These are phyloP conservation scores for Malurus splendens DNA, from an alignment of 2,797 vertebrate species.

Conservation along the genomic window DNA sequence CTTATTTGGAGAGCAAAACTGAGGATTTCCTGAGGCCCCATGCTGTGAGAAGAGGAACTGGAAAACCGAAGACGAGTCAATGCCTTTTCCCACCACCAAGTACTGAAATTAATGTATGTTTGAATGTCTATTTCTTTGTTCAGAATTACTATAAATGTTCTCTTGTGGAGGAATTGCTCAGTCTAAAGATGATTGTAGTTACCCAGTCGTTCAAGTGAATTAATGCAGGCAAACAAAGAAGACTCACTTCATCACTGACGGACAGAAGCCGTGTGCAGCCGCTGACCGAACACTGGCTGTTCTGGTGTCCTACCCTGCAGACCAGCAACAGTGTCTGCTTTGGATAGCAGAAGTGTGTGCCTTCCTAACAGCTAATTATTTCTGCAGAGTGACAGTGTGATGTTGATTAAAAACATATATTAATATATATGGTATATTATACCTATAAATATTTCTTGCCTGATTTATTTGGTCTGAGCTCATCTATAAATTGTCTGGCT, in stretches of 20 bases:
- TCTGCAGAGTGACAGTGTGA: slow-evolving; percentile 40
- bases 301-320: neutral
- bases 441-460: slow-evolving; percentile 51
- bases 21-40: neutral
- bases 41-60: neutral
- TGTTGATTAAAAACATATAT: slow-evolving; percentile 55
- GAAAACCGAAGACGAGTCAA: neutral
- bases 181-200: neutral
- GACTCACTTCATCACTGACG: neutral
- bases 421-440: slow-evolving; percentile 48
- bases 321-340: neutral
- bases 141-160: slow-evolving; percentile 8
- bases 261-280: neutral
- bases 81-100: neutral
- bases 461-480: slow-evolving; percentile 62
- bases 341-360: neutral
- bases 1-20: neutral
- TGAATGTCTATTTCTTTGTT: neutral
- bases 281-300: neutral
- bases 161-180: neutral
- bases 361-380: slow-evolving; percentile 48
- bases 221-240: neutral
- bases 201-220: neutral
- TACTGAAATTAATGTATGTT: neutral
- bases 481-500: slow-evolving; percentile 63